Evolutionary conservation across 2,888 invertebrate genomes (phyloP), one percentile per base, ranked within the genome.

Genomic region (Andrena praecox): DNA sequence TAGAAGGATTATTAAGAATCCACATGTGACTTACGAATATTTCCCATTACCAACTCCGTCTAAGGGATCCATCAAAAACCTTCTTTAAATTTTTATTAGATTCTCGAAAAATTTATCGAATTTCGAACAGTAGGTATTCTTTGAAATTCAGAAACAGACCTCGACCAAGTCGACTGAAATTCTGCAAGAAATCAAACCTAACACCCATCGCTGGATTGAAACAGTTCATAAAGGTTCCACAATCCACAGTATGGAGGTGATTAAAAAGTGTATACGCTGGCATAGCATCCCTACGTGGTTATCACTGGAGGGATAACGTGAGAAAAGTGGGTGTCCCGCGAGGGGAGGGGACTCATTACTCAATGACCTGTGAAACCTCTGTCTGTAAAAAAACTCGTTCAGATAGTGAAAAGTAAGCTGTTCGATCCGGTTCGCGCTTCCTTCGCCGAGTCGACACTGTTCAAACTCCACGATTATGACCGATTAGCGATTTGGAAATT

Each of bases 301-400:
- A 85, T 84, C 77, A 62, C 12, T 31, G 29, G 1, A 35, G 33
- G 74, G 67, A 83, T 78, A 84, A 69, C 76, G 67, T 54, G 73
- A 69, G 69, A 78, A 66, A 60, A 69, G 62, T n/a, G 80, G 71
- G 64, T 48, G 50, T 35, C 48, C 31, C 63, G 66, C 56, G 68
- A 70, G 74, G 80, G 24, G 68, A 72, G 63, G 68, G 63, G 56
- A 66, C 78, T 83, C 81, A 75, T 67, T 81, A 66, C 78, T 83
- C 81, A 75, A 69, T 81, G 84, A 90, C 87, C 87, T 82, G 76
- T 75, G 85, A 78, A 85, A 77, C 42, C 79, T 64, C 33, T 69
- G 90, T 91, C 90, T 91, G 84, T 62, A 88, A 91, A 42, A 42
- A 91, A 90, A 89, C 64, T 87, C 66, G 80, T 76, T 85, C 72